Evolutionary conservation across 2,888 invertebrate genomes (phyloP), one percentile per base, ranked within the genome.

Genomic region (Psococerastis gibbosa): DNA sequence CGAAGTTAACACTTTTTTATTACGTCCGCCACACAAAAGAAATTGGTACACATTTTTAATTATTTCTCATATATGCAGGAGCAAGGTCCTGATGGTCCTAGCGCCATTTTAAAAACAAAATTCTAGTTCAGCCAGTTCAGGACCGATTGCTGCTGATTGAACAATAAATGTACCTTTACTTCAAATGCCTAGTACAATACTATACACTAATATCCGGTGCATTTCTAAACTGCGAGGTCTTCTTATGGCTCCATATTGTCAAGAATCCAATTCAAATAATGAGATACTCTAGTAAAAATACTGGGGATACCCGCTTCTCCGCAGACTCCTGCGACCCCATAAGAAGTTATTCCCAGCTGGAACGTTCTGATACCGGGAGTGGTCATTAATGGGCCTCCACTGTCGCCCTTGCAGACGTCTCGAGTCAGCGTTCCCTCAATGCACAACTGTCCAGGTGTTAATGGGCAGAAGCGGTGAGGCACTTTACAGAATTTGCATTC

Each of bases 401-500:
- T 38, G 18, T 38, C 38, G n/a, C 38, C 38, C 22, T 38, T 38
- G 18, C 38, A 38, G 5, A 38, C 38, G 11, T 38, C 38, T 17
- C 13, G n/a, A 6, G 3, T 5, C 22, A n/a, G 15, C 4, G 9
- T 20, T 3, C 38, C 38, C 11, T 38, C 17, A 38, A 38, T 11
- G 22, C 38, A 38, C n/a, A 38, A 13, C 22, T 38, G 38, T 6
- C 18, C 20, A 6, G 17, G 6, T 3, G 13, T n/a, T 5, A 38
- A 18, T 3, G 38, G 38, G 18, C 38, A 38, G 22, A 17, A 38
- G n/a, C n/a, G 3, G 15, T n/a, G n/a, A 6, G 4, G 5, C 5
- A 16, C 33, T 3, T 3, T 33, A 9, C 33, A 33, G 9, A 9
- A 16, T 6, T 33, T 33, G 17, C 33, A 33, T 9, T 33, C 33